Evolutionary conservation across 2,113 vertebrate species (phyloP), one percentile per base, ranked within the genome.

Genomic region (Nothoprocta perdicaria): DNA sequence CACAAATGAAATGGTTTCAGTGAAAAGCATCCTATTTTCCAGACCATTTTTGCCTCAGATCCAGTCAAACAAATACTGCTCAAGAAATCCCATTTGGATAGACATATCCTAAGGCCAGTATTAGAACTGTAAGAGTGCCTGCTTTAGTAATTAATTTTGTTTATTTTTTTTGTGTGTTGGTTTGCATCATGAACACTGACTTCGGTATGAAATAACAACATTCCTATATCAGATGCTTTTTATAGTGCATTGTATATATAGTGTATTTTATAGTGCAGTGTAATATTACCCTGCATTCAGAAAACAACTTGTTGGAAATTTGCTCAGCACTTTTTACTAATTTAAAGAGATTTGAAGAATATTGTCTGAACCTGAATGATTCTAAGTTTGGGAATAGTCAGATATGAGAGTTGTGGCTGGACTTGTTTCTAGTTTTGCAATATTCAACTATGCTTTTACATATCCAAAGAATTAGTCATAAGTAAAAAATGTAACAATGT

Each of bases 111-210:
- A 14, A 10, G 26, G 12, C 38, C n/a, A 29, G 27, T 52, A 16
- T 52, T 2, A 38, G 73, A 45, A 8, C 7, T 12, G 22, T 6
- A 65, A 43, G 13, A 38, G 5, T 10, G 35, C 43, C 14, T 45
- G 10, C 27, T 35, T 29, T 3, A 0, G n/a, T 61, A 18, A 24
- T 12, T 1, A 1, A 2, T 53, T 67, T 41, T 17, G 10, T 45
- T 55, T 48, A 26, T 15, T 41, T 46, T 80, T 80, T 35, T 29
- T 62, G 19, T 17, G 9, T 13, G 33, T 29, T 33, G 41, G 26
- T 62, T 12, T 9, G 26, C 38, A 19, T 3, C 22, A 13, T 13
- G 18, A 46, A 29, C 1, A 4, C 63, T 71, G 57, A 11, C n/a
- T n/a, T 40, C 15, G 33, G 27, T 14, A 27, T 52, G 43, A n/a